Conservation (phyloP, 1,140 invertebrate genomes). For the Sipha flava region DNA sequence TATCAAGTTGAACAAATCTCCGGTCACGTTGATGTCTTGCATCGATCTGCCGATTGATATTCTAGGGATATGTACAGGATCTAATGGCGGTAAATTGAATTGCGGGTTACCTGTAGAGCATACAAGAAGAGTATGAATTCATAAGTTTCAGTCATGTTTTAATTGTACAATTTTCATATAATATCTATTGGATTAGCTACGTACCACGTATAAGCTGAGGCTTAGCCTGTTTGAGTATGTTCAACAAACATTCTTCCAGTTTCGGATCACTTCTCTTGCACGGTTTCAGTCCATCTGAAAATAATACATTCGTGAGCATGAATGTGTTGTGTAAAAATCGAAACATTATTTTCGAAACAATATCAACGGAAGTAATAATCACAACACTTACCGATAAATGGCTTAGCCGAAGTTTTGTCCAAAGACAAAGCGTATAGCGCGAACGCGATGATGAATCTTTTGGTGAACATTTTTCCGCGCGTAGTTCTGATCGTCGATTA, state of each 20-base stretch:
- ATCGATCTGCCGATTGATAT: background rate
- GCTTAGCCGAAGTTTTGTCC: background rate
- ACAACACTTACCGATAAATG: background rate
- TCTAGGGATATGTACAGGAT: background rate
- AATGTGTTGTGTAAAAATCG: background rate
- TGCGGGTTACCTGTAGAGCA: background rate
- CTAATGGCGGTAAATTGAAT: background rate
- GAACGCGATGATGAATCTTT: background rate
- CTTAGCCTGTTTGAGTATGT: background rate
- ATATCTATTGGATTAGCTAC: no score
- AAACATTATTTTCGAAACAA: no score
- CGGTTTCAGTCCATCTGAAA: background rate
- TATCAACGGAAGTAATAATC: no score
- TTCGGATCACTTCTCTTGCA: background rate
- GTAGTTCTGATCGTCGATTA: background rate
- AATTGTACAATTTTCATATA: no score
- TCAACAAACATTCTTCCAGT: background rate
- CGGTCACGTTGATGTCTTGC: background rate
- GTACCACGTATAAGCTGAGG: background rate
- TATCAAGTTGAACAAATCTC: background rate
- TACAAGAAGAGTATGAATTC: no score
- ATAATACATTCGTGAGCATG: background rate
- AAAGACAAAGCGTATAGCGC: background rate
- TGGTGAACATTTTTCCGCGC: background rate
- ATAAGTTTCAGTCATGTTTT: no score